Percentiles rank a stretch among this genome's conserved stretches.
Conservation (phyloP, 2,888 invertebrate species). For the Ennomos quercinarius region DNA sequence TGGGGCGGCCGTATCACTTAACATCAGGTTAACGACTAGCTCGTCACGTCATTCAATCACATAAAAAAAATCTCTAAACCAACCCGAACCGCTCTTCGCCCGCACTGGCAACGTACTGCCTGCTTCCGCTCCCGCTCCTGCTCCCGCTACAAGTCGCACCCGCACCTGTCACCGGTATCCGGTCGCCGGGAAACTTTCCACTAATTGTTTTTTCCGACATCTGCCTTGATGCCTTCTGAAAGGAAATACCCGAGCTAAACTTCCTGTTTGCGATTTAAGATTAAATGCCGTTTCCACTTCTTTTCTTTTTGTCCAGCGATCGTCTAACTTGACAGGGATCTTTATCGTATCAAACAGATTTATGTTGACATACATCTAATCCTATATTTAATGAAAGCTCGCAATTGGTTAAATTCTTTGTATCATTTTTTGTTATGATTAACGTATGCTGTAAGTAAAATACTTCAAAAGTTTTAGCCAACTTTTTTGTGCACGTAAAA, state of each 20-base stretch:
- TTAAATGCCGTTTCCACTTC: conserved; percentile 37
- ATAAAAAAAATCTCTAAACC: conserved; percentile 27
- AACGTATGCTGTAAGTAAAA: neutral
- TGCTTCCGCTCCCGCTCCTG: conserved; percentile 1
- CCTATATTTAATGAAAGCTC: too few species aligned
- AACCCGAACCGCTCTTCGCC: neutral
- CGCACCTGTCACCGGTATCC: conserved; percentile 4
- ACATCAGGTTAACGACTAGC: too few species aligned
- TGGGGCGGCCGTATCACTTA: too few species aligned
- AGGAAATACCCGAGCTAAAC: conserved; percentile 50
- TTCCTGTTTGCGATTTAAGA: conserved; percentile 51
- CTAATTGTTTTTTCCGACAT: conserved; percentile 60
- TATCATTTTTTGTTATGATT: too few species aligned
- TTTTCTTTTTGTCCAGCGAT: conserved; percentile 33
- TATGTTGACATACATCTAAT: neutral
- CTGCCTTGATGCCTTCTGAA: conserved; percentile 54
- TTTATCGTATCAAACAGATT: conserved; percentile 18
- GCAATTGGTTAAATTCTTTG: too few species aligned
- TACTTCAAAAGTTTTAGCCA: conserved; percentile 5
- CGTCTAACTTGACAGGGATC: conserved; percentile 22
- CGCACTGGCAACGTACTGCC: neutral
- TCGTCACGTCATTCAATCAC: too few species aligned
- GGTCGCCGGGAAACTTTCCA: conserved; percentile 46
- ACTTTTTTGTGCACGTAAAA: conserved; percentile 20
- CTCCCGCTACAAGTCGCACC: neutral